Conservation (phyloP, 2,888 invertebrate genomes). For the Leucoma salicis region DNA sequence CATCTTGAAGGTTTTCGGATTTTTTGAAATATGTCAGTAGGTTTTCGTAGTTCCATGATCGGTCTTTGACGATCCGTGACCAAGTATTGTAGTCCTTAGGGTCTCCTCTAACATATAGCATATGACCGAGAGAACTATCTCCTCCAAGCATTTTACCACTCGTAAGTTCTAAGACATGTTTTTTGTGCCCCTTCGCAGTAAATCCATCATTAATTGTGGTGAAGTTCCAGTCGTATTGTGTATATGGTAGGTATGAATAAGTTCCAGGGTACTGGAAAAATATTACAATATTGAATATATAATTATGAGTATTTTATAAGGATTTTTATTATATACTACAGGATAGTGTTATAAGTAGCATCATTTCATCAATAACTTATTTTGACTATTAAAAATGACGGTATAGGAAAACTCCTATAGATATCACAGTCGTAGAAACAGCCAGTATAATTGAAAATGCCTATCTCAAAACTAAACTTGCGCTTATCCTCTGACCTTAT, state of each 20-base stretch:
- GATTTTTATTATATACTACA: too few species aligned
- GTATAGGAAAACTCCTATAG: too few species aligned
- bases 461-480: too few species aligned
- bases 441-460: too few species aligned
- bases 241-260: constrained; percentile 21
- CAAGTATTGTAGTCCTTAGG: constrained; percentile 38
- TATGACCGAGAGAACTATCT: constrained; percentile 38
- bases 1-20: constrained; percentile 38
- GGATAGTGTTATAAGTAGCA: too few species aligned
- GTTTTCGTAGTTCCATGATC: constrained; percentile 38
- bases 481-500: too few species aligned
- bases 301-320: too few species aligned
- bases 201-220: constrained; percentile 33
- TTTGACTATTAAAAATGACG: too few species aligned
- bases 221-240: constrained; percentile 38
- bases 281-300: too few species aligned
- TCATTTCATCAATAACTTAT: too few species aligned
- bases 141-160: constrained; percentile 50
- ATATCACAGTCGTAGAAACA: too few species aligned
- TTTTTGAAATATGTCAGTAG: constrained; percentile 45
- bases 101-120: constrained; percentile 36
- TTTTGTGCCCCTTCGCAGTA: constrained; percentile 19
- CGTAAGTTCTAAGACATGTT: constrained; percentile 26
- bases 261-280: constrained; percentile 37
- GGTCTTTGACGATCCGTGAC: constrained; percentile 31